phyloP scores from a whole-genome alignment of 2,797 vertebrate genomes.

The Gymnothorax javanicus region DNA sequence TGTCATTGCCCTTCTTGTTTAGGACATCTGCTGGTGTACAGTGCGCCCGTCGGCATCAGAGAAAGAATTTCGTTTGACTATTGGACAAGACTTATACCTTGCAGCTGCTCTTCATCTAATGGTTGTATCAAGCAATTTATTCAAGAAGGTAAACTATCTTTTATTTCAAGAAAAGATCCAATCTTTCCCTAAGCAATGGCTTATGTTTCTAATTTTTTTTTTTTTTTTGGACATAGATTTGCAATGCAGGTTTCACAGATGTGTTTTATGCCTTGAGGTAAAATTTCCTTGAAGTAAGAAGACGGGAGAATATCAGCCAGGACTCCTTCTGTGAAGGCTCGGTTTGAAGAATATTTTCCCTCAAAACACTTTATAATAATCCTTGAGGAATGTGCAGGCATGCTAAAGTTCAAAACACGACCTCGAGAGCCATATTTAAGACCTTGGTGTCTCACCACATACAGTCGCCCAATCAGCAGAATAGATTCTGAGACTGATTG shows the following conservation, averaged over 20 bases:
- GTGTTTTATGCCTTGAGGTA: too few species aligned
- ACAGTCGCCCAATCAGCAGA: neutral
- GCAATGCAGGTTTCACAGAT: neutral
- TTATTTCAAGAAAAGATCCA: neutral
- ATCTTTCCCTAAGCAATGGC: neutral
- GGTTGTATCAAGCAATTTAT: neutral
- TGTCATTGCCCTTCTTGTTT: neutral
- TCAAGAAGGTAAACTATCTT: neutral
- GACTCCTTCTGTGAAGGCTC: neutral
- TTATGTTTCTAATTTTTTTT: neutral
- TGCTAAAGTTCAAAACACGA: neutral
- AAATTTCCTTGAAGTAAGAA: too few species aligned
- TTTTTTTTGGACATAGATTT: neutral
- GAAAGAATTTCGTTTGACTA: neutral
- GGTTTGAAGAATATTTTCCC: neutral
- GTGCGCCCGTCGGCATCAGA: neutral
- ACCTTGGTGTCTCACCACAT: neutral
- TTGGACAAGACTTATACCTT: neutral
- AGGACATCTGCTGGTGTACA: neutral
- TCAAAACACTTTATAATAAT: conserved; percentile 2
- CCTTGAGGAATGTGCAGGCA: neutral
- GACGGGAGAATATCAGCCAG: too few species aligned
- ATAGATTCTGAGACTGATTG: neutral
- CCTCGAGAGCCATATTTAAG: neutral
- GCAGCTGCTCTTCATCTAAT: neutral